Base-by-base conservation (phyloP, 2,797 vertebrate species). In the Poeciliopsis turneri region DNA sequence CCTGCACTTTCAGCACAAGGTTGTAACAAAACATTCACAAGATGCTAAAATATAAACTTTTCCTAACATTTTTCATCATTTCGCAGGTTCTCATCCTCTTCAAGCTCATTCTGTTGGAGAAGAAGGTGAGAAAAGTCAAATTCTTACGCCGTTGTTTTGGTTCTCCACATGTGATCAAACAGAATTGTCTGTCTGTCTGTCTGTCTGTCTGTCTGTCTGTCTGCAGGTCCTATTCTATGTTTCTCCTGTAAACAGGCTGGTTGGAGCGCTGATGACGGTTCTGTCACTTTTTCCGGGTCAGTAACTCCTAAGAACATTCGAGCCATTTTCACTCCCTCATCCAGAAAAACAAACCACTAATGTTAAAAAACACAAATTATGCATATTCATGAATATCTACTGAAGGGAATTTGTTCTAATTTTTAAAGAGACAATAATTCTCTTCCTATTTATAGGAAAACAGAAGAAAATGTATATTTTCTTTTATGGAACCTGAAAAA, bases 1-100 rank as follows among this genome's bases (percentile, higher is more conserved):
- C 86, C 96, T 99, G 87, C 97, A 99, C 84, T 99, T 99, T 89
- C 95, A 95, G 93, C 97, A 99, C 94, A 99, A 99, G 98, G 98
- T 99, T 95, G 78, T 80, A 1, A 3, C 39, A 69, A 25, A 8
- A 4, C 55, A 23, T 25, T 11, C 25, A 2, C n/a, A 15, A 15
- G 8, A 55, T 46, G 9, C 6, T 43, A 0, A 45, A 23, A 53
- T 45, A 13, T 66, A 3, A 33, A 46, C 1, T 20, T 78, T 2
- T 16, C 45, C n/a, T 39, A 28, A 25, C 15, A 23, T 12, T 57
- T 23, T 47, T 25, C 4, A 66, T 47, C 0, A 49, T 25, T n/a
- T 16, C 64, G 0, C 78, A 99, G 98, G 96, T 97, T 84, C 96
- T 99, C 82, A 97, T 99, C 86, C 96, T 99, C 81, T 98, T 99